Percentiles rank a stretch among this genome's conserved stretches.
phyloP scores from a whole-genome alignment of 2,113 vertebrate species.

The Scolopax mira region DNA sequence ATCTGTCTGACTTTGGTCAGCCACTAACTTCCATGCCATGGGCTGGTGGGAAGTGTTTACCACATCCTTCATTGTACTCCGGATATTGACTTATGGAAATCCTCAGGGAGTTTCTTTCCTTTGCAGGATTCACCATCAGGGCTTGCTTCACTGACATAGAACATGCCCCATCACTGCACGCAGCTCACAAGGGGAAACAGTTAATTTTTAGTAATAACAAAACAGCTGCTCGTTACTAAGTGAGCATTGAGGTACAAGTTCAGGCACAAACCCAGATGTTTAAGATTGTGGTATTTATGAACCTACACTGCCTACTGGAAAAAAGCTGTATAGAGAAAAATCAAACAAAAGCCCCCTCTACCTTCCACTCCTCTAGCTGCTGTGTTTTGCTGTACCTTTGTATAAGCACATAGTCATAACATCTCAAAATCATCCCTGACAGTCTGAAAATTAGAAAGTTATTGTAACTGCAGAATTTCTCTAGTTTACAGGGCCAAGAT shows the following conservation, averaged over 20 bases:
- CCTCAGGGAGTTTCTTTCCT: neutral
- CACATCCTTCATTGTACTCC: neutral
- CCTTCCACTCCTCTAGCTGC: neutral
- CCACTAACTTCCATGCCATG: neutral
- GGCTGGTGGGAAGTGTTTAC: slow-evolving; percentile 8
- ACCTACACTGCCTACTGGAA: neutral
- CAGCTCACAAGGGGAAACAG: neutral
- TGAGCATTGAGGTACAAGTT: neutral
- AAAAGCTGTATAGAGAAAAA: neutral
- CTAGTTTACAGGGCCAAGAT: neutral
- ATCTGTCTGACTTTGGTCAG: slow-evolving; percentile 17
- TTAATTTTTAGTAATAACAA: neutral
- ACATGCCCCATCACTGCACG: neutral
- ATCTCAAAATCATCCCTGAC: neutral
- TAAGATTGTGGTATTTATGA: neutral
- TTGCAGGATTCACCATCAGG: neutral
- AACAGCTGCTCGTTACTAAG: neutral
- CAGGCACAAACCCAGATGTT: neutral
- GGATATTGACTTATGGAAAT: slow-evolving; percentile 14
- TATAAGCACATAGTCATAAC: neutral
- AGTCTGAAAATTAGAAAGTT: neutral
- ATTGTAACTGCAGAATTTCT: neutral
- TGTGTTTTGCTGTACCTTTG: neutral
- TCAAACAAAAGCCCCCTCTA: neutral
- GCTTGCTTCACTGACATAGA: neutral